Evolutionary conservation across 92 coral and sea anemone genomes (phyloP).

Genomic region (Metridium senile): DNA sequence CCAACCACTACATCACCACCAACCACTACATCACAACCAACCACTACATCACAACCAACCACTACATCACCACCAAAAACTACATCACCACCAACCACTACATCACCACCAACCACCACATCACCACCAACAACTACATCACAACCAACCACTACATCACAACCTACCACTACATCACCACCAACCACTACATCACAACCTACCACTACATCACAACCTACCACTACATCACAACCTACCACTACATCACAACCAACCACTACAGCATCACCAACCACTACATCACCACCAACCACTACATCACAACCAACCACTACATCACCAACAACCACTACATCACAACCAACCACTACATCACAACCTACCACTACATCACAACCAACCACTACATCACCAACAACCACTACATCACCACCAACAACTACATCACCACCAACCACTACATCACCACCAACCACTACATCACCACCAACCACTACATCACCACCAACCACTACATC

Average conservation of each 20-base stretch:
- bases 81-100: neutral
- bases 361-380: neutral
- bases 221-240: neutral
- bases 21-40: neutral
- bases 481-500: neutral
- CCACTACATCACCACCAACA: neutral
- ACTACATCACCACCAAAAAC: neutral
- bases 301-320: constrained; percentile 1
- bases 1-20: neutral
- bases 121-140: neutral
- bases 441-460: neutral
- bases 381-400: neutral
- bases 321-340: neutral
- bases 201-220: neutral
- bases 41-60: neutral
- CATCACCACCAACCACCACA: neutral
- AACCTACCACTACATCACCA: neutral
- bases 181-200: neutral
- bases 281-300: constrained; percentile 6
- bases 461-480: constrained; percentile 4
- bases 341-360: neutral
- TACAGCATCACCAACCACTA: neutral
- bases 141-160: neutral
- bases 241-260: neutral
- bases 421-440: neutral